Conservation (phyloP, 1,140 invertebrate species). For the Batillaria attramentaria region DNA sequence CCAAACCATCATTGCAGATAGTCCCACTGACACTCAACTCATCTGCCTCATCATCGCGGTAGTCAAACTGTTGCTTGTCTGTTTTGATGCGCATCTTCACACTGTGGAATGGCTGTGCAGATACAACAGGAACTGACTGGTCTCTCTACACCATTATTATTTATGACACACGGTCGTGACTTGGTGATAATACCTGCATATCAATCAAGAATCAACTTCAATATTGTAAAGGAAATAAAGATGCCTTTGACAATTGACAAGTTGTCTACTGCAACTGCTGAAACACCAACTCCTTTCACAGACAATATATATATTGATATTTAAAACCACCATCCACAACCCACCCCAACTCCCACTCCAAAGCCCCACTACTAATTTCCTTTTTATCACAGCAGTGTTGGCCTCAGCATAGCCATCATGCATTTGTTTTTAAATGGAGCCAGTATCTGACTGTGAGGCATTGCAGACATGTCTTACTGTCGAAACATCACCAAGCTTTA, state of each 20-base stretch:
- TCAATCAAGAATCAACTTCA: background rate
- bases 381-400: too few relatives aligned
- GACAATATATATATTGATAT: too few relatives aligned
- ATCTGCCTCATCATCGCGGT: constrained; percentile 49
- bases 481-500: constrained; percentile 69
- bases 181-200: background rate
- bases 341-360: too few relatives aligned
- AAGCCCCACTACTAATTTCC: background rate
- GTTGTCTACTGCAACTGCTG: too few relatives aligned
- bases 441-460: too few relatives aligned
- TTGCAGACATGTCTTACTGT: too few relatives aligned
- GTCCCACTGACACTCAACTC: constrained; percentile 34
- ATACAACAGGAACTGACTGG: constrained; percentile 7
- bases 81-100: constrained; percentile 69
- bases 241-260: too few relatives aligned
- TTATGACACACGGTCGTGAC: background rate
- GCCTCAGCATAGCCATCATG: too few relatives aligned
- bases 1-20: constrained; percentile 47
- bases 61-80: constrained; percentile 65
- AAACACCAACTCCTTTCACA: too few relatives aligned
- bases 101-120: constrained; percentile 35
- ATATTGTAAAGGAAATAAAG: background rate
- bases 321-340: too few relatives aligned
- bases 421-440: too few relatives aligned
- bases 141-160: background rate